Base-by-base conservation (phyloP, 2,797 vertebrate genomes). In the Nothura maculosa region DNA sequence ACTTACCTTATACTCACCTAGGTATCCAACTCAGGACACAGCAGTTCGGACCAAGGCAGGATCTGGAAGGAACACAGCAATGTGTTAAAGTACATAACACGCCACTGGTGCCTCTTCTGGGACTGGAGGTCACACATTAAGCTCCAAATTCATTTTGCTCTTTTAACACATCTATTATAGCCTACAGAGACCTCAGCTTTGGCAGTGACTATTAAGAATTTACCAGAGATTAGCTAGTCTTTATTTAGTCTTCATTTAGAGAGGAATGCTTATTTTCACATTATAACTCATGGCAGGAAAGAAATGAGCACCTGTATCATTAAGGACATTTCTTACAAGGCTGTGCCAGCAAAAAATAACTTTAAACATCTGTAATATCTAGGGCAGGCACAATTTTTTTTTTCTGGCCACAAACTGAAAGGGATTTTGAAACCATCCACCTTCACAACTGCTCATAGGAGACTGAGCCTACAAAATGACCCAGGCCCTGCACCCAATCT, bases 271-370 rank as follows among this genome's bases (percentile, higher is more conserved):
- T 77, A 45, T 70, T 87, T 58, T 61, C 34, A 70, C 13, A 8
- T 40, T 45, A 40, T 25, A 84, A 36, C 34, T 76, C 1, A 1
- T 9, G 62, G 67, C 48, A 95, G 69, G 15, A 87, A 91, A 89
- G 47, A 93, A 64, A 38, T 24, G 54, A 81, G 30, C 9, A 63
- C 47, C 47, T 30, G 8, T 79, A 45, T 42, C 74, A 77, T 18
- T 48, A 47, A 85, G 36, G 64, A 24, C 1, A 2, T 77, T 72
- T 76, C 72, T 75, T 27, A 89, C 28, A 32, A 17, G 82, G 45
- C 22, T 30, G 12, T 57, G 6, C 8, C 48, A 78, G n/a, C n/a
- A 80, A 82, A 90, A 93, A 90, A 34, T 61, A 74, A 80, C 45
- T 68, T 38, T 48, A 61, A 77, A 52, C 1, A 70, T n/a, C 30